Evolutionary conservation across 2,113 vertebrate species (phyloP).

Genomic region (Cyphomyrus discorhynchus): DNA sequence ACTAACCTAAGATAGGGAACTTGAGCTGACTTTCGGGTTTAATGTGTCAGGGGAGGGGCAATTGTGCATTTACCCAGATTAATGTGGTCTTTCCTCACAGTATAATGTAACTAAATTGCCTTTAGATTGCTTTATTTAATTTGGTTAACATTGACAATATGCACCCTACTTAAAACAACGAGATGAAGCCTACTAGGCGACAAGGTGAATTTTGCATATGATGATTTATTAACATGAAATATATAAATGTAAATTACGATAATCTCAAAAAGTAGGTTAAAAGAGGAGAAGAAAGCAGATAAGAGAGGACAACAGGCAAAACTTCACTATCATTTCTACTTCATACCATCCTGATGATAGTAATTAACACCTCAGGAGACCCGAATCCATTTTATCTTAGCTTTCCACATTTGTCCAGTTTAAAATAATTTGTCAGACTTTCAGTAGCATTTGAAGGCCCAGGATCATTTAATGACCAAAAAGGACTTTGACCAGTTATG

Average conservation of each 20-base stretch:
- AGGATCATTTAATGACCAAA: not conserved
- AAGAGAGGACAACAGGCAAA: not conserved
- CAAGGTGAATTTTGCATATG: not conserved
- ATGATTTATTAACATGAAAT: not conserved
- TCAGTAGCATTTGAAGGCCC: not conserved
- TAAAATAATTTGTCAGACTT: not conserved
- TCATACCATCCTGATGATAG: not conserved
- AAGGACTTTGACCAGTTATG: not conserved
- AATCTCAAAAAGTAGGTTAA: not conserved
- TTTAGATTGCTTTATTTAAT: not conserved
- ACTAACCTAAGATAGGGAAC: not conserved
- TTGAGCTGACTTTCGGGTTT: not conserved
- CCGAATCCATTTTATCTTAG: not conserved
- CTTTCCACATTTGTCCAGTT: not conserved
- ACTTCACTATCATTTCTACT: not conserved
- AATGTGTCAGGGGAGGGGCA: not conserved
- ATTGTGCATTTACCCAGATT: not conserved
- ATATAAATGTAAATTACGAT: not conserved
- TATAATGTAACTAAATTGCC: not conserved
- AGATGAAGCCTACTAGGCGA: not conserved
- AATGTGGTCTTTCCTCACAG: not conserved
- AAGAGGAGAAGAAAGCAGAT: not conserved
- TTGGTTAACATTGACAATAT: not conserved
- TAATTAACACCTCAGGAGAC: not conserved
- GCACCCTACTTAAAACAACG: not conserved